A percentile compares a stretch with the other conserved stretches of the same genome.
Evolutionary conservation across 2,113 vertebrate genomes (phyloP).

Genomic region (Hippocampus abdominalis): DNA sequence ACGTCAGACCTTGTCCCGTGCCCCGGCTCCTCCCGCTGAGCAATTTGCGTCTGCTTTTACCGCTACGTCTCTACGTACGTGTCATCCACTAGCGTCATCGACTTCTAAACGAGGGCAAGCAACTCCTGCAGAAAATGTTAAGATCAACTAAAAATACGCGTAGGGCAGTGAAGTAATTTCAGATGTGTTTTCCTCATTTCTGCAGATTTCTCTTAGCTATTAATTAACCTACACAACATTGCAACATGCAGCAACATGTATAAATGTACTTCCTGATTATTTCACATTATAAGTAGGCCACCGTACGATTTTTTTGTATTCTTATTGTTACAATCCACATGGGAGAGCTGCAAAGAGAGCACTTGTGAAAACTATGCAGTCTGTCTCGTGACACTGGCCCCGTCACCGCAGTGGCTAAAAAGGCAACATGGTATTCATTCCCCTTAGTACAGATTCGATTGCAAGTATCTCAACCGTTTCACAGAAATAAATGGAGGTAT

Average conservation of each 20-base stretch:
- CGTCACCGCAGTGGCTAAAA: no score
- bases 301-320: no score
- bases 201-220: background rate
- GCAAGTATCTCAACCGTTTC: background rate
- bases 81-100: conserved; percentile 61
- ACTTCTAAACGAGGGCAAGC: conserved; percentile 41
- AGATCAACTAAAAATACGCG: background rate
- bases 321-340: no score
- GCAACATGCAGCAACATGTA: background rate
- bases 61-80: conserved; percentile 66
- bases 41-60: conserved; percentile 60
- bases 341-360: no score
- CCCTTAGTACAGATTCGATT: background rate
- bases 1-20: conserved; percentile 54
- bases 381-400: conserved; percentile 63
- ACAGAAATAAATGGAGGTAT: no score
- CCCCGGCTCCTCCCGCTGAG: conserved; percentile 56
- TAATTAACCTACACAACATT: background rate
- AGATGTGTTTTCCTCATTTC: background rate
- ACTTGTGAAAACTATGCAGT: conserved; percentile 33
- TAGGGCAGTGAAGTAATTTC: background rate
- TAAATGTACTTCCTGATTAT: background rate
- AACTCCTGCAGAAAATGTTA: conserved; percentile 31
- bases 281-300: background rate
- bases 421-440: no score